A percentile compares a stretch with the other conserved stretches of the same genome.
Conservation (phyloP, 2,888 invertebrate genomes). For the Papilio elwesi region DNA sequence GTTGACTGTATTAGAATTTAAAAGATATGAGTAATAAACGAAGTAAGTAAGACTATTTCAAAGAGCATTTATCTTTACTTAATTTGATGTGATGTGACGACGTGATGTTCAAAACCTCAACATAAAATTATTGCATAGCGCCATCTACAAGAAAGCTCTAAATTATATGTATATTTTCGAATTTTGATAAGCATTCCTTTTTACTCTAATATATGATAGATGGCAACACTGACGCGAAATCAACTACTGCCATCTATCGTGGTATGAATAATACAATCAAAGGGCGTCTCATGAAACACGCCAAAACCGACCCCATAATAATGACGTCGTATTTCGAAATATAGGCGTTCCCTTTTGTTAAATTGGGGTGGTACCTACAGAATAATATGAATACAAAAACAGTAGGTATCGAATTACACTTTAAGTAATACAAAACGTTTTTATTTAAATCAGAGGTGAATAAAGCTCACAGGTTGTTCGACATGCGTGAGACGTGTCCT, state of each 20-base stretch:
- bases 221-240: slow-evolving; percentile 25
- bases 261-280: slow-evolving; percentile 16
- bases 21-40: slow-evolving; percentile 14
- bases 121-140: neutral
- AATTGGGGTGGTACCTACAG: slow-evolving; percentile 60
- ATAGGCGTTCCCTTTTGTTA: slow-evolving; percentile 57
- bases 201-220: slow-evolving; percentile 17
- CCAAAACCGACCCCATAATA: slow-evolving; percentile 33
- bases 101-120: neutral
- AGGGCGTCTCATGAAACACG: slow-evolving; percentile 21
- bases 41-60: neutral
- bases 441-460: too few relatives aligned
- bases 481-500: too few relatives aligned
- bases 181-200: neutral
- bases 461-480: too few relatives aligned
- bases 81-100: too few relatives aligned
- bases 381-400: slow-evolving; percentile 28
- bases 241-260: slow-evolving; percentile 48
- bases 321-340: slow-evolving; percentile 45
- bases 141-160: neutral
- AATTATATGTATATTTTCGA: neutral
- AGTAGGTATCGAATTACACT: slow-evolving; percentile 28
- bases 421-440: too few relatives aligned
- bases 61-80: neutral
- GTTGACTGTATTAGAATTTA: neutral